Percentiles rank a stretch among this genome's conserved stretches.
phyloP scores from a whole-genome alignment of 2,888 invertebrate genomes.

The Phaonia tiefii region DNA sequence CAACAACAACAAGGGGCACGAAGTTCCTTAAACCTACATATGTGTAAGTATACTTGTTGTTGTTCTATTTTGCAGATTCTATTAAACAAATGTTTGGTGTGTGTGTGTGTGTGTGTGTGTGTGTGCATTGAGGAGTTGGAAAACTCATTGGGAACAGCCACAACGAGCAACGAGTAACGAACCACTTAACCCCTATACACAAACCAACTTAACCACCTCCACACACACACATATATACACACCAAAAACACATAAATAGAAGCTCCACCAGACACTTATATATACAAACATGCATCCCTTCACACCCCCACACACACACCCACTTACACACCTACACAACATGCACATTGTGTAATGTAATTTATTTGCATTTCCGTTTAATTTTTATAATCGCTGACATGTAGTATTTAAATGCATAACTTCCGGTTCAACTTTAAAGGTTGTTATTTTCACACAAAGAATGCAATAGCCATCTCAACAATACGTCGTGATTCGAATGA shows the following conservation, averaged over 20 bases:
- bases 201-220: neutral
- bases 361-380: slow-evolving; percentile 71
- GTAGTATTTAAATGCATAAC: slow-evolving; percentile 72
- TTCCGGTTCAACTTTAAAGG: slow-evolving; percentile 63
- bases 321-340: slow-evolving; percentile 9
- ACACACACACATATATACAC: slow-evolving; percentile 1
- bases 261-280: neutral
- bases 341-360: slow-evolving; percentile 60
- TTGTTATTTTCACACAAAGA: too few species aligned
- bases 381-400: slow-evolving; percentile 69
- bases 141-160: slow-evolving; percentile 1
- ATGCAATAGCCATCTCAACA: too few species aligned
- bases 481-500: too few species aligned
- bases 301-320: slow-evolving; percentile 29
- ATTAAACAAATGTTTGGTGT: slow-evolving; percentile 15
- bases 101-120: too few species aligned
- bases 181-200: slow-evolving; percentile 3
- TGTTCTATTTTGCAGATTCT: slow-evolving; percentile 3
- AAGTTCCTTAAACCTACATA: too few species aligned
- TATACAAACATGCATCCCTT: slow-evolving; percentile 15
- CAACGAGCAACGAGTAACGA: neutral
- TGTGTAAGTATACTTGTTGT: too few species aligned
- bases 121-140: neutral
- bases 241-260: neutral
- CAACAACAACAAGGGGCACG: too few species aligned